Percentiles rank a stretch among this genome's conserved stretches.
These are phyloP conservation scores for Pluvianellus socialis DNA, from an alignment of 2,113 vertebrate species.

Conservation along the genomic window DNA sequence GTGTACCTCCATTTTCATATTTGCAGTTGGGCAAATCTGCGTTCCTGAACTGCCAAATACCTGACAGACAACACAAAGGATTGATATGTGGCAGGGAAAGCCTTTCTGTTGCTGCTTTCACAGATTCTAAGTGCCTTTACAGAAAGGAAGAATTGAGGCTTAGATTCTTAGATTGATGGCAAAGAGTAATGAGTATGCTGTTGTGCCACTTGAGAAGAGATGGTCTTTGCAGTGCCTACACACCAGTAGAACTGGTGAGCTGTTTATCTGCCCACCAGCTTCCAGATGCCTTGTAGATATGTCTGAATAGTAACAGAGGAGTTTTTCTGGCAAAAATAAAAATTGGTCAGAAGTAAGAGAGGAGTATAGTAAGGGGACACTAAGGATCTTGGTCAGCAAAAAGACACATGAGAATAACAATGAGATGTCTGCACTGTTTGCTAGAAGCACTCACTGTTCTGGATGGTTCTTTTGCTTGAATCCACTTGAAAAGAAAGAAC, in stretches of 20 bases:
- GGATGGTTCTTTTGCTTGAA: neutral
- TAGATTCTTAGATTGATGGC: neutral
- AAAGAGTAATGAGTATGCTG: neutral
- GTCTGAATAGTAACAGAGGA: neutral
- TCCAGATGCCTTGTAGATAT: neutral
- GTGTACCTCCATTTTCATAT: neutral
- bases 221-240: neutral
- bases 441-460: neutral
- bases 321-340: neutral
- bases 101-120: neutral
- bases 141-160: neutral
- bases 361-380: neutral
- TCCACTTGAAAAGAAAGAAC: neutral
- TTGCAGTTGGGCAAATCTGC: neutral
- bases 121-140: neutral
- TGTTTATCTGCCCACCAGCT: neutral
- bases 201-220: neutral
- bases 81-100: neutral
- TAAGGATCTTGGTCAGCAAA: neutral
- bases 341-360: neutral
- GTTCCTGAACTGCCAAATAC: neutral
- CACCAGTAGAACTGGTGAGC: neutral
- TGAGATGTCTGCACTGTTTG: neutral
- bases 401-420: neutral
- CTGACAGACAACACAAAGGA: neutral